Evolutionary conservation across 1,140 invertebrate genomes (phyloP).

Genomic region (Drosophila trapezifrons): DNA sequence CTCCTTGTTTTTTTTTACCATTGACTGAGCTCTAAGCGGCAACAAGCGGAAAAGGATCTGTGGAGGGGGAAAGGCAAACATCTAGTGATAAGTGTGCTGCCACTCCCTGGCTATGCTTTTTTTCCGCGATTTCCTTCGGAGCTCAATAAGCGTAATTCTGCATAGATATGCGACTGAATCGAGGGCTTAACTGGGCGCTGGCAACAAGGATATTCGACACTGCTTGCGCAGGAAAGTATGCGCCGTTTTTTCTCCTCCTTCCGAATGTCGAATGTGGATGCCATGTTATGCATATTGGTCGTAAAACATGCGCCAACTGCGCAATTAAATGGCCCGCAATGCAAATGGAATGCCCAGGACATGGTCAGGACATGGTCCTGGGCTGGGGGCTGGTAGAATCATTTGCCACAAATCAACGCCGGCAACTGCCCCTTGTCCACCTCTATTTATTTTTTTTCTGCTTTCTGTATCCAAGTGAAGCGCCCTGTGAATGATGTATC

Average conservation of each 20-base stretch:
- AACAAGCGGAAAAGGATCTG: slow-evolving; percentile 6
- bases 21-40: too few relatives aligned
- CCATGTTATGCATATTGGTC: slow-evolving; percentile 53
- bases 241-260: background rate
- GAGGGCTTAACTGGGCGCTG: slow-evolving; percentile 1
- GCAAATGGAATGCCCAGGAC: slow-evolving; percentile 55
- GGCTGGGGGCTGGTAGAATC: slow-evolving; percentile 10
- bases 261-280: slow-evolving; percentile 44
- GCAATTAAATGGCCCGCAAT: slow-evolving; percentile 72
- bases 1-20: background rate
- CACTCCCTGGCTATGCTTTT: background rate
- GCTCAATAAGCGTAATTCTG: slow-evolving; percentile 62
- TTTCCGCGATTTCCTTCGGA: slow-evolving; percentile 8
- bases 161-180: slow-evolving; percentile 46
- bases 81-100: slow-evolving; percentile 16
- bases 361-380: slow-evolving; percentile 29
- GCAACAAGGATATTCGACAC: slow-evolving; percentile 30
- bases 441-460: background rate
- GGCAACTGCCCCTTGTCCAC: slow-evolving; percentile 8
- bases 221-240: slow-evolving; percentile 54
- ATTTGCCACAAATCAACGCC: slow-evolving; percentile 57
- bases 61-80: background rate
- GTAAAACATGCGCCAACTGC: slow-evolving; percentile 74
- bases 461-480: slow-evolving; percentile 17
- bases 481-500: slow-evolving; percentile 44